A percentile compares a stretch with the other conserved stretches of the same genome.
Conservation (phyloP, 2,888 invertebrate genomes). For the Synergus laeviventris region DNA sequence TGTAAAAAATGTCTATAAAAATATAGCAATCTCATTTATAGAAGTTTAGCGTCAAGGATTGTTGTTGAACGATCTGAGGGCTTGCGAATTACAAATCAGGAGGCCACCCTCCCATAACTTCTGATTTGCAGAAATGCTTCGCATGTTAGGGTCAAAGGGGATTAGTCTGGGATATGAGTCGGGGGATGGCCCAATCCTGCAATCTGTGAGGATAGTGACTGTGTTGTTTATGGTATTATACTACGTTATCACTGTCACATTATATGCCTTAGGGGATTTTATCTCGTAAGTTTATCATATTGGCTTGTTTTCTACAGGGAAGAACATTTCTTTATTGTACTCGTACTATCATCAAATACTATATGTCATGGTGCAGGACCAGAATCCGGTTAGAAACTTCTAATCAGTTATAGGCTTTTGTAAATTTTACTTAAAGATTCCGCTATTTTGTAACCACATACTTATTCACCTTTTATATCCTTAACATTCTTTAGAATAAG, state of each 20-base stretch:
- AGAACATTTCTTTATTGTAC: neutral
- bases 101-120: neutral
- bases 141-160: neutral
- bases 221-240: neutral
- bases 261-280: neutral
- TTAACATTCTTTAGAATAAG: too few relatives aligned
- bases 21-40: too few relatives aligned
- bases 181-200: neutral
- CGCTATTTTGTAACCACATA: too few relatives aligned
- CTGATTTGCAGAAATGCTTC: neutral
- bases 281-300: slow-evolving; percentile 2
- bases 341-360: neutral
- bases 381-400: too few relatives aligned
- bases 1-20: too few relatives aligned
- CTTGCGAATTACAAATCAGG: too few relatives aligned
- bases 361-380: too few relatives aligned
- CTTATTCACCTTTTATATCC: too few relatives aligned
- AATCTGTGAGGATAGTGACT: slow-evolving; percentile 5
- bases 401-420: too few relatives aligned
- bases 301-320: neutral
- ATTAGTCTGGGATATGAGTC: neutral
- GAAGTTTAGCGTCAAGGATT: too few relatives aligned
- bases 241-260: slow-evolving; percentile 13
- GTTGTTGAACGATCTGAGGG: too few relatives aligned
- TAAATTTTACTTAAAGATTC: too few relatives aligned